Evolutionary conservation across 37 sponge, comb jelly and placozoan species (phyloP).

Genomic region (Amphimedon queenslandica): DNA sequence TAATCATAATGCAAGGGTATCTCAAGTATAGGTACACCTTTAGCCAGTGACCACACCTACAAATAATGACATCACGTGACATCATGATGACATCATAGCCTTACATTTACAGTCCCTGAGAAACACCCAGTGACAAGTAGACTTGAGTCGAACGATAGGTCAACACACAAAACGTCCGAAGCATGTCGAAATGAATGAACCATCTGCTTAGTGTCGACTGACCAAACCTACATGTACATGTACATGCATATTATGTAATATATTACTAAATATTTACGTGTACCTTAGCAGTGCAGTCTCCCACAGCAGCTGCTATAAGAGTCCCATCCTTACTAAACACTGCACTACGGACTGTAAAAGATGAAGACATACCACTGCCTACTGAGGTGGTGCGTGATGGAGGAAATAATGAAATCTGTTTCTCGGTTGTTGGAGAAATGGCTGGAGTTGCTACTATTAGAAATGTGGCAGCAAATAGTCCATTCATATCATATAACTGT

Average conservation of each 20-base stretch:
- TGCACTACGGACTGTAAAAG: conserved; percentile 18
- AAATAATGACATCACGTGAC: not conserved
- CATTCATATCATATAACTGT: too few species aligned
- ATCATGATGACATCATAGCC: not conserved
- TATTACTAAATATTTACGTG: not conserved
- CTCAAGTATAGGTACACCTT: conserved; percentile 15
- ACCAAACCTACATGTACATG: conserved; percentile 30
- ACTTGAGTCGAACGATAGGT: conserved; percentile 40
- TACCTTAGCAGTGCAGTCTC: conserved; percentile 45
- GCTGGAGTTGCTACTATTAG: too few species aligned
- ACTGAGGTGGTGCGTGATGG: not conserved
- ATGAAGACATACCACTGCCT: not conserved
- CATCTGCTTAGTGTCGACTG: not conserved
- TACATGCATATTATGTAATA: not conserved
- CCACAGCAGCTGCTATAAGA: conserved; percentile 39
- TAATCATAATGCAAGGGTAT: conserved; percentile 32
- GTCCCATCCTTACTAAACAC: conserved; percentile 22
- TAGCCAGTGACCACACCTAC: conserved; percentile 43
- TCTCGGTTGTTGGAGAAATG: too few species aligned
- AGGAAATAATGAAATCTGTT: too few species aligned
- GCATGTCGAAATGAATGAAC: conserved; percentile 7
- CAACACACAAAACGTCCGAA: conserved; percentile 26
- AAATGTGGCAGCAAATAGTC: too few species aligned
- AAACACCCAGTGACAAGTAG: conserved; percentile 32
- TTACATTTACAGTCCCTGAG: conserved; percentile 30